Evolutionary conservation across 2,113 vertebrate species (phyloP), one percentile per base, ranked within the genome.

Genomic region (Grallaria varia): DNA sequence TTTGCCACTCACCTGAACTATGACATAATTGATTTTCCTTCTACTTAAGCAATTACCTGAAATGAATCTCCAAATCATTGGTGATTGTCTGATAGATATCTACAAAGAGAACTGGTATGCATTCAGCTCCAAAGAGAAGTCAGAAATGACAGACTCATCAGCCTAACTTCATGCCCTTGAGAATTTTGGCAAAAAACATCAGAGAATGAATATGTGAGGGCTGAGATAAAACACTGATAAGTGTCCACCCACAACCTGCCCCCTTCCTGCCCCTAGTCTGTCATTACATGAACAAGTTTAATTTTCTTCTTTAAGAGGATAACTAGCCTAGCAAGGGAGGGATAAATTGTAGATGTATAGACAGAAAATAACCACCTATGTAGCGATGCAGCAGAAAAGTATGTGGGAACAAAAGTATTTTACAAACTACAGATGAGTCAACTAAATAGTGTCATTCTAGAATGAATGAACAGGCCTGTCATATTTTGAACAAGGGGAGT

Each of bases 201-300:
- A 2, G 84, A 44, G 31, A 66, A 44, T 39, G 17, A 64, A 5
- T 80, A 42, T 55, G 10, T 49, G 50, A 84, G 50, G 52, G 44
- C 39, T 0, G 3, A 71, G 62, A 44, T 84, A 87, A 91, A 35
- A 33, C 27, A 24, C 50, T n/a, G 44, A 10, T 59, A 75, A 75
- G 24, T 25, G 28, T 75, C 14, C 1, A 4, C 79, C 56, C 39
- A 64, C 62, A 85, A 35, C 11, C 9, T 13, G 6, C 10, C 30
- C n/a, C 4, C 9, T 3, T 2, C 39, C 3, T 6, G 3, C 3
- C n/a, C 10, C 2, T 10, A 64, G 4, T 75, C 68, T 64, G 17
- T 71, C 56, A 55, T 80, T 64, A 91, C 56, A 79, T 3, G 3
- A 94, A 59, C 56, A 40, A 59, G 20, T 49, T 40, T 59, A 55